Evolutionary conservation across 2,888 invertebrate species (phyloP).

Genomic region (Nesidiocoris tenuis): DNA sequence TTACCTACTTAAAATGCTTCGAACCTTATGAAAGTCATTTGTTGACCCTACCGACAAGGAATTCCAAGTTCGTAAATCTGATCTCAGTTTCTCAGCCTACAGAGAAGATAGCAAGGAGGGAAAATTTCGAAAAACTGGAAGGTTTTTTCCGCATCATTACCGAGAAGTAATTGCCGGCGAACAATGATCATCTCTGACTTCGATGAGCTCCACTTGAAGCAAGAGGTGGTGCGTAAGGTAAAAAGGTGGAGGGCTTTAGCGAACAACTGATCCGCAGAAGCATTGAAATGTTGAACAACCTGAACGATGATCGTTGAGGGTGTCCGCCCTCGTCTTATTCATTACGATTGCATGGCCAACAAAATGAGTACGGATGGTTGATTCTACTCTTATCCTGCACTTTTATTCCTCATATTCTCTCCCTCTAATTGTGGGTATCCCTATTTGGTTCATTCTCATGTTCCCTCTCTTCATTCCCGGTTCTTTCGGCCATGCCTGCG

Average conservation of each 20-base stretch:
- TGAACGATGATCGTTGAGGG: not conserved
- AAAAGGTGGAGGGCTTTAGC: conserved; percentile 2
- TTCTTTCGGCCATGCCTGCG: too few species aligned
- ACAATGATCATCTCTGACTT: conserved; percentile 27
- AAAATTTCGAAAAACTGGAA: not conserved
- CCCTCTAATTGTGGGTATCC: too few species aligned
- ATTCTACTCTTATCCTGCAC: not conserved
- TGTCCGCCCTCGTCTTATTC: not conserved
- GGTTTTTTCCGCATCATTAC: conserved; percentile 31
- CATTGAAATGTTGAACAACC: conserved; percentile 16
- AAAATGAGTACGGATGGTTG: conserved; percentile 10
- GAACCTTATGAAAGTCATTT: too few species aligned
- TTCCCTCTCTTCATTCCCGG: too few species aligned
- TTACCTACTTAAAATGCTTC: too few species aligned
- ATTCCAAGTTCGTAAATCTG: too few species aligned
- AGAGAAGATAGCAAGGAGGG: not conserved
- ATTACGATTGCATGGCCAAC: conserved; percentile 24
- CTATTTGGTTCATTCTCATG: too few species aligned
- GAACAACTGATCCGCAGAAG: conserved; percentile 37
- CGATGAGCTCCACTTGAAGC: not conserved
- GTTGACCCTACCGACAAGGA: too few species aligned
- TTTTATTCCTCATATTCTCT: not conserved
- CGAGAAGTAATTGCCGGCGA: conserved; percentile 40
- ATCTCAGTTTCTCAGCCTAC: too few species aligned
- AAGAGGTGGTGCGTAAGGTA: not conserved